Percentiles rank a stretch among this genome's conserved stretches.
These are phyloP conservation scores for Phengaris alcon DNA, from an alignment of 2,888 invertebrate genomes.

Conservation along the genomic window DNA sequence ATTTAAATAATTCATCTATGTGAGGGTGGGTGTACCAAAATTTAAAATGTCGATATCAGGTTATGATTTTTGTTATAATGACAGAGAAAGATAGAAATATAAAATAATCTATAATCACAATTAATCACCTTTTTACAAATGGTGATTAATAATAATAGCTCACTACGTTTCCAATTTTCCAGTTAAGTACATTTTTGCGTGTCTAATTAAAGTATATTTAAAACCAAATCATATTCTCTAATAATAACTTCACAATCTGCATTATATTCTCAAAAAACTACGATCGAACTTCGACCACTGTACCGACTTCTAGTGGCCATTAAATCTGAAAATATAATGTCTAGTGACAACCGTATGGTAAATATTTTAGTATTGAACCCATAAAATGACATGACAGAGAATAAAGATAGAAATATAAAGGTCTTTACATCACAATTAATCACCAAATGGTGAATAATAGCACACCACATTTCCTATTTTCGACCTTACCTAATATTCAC, in stretches of 20 bases:
- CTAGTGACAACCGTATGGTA: constrained; percentile 50
- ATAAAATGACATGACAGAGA: constrained; percentile 60
- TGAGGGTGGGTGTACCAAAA: too few species aligned
- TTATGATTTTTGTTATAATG: too few species aligned
- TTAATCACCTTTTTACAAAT: too few species aligned
- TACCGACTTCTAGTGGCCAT: constrained; percentile 33
- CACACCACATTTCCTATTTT: constrained; percentile 39
- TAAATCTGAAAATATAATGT: constrained; percentile 41
- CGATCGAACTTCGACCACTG: constrained; percentile 19
- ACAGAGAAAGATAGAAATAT: too few species aligned
- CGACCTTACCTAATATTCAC: constrained; percentile 42
- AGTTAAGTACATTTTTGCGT: too few species aligned
- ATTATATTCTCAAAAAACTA: neutral
- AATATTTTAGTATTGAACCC: constrained; percentile 55
- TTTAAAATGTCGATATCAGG: too few species aligned
- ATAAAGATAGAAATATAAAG: constrained; percentile 72
- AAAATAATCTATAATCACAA: too few species aligned
- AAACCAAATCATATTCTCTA: neutral
- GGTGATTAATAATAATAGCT: too few species aligned
- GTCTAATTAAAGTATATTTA: too few species aligned
- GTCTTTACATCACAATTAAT: constrained; percentile 75
- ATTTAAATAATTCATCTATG: too few species aligned
- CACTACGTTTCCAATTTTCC: too few species aligned
- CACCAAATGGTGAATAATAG: constrained; percentile 50
- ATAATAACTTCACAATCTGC: neutral